phyloP scores from a whole-genome alignment of 2,113 vertebrate genomes.

The Egretta garzetta region DNA sequence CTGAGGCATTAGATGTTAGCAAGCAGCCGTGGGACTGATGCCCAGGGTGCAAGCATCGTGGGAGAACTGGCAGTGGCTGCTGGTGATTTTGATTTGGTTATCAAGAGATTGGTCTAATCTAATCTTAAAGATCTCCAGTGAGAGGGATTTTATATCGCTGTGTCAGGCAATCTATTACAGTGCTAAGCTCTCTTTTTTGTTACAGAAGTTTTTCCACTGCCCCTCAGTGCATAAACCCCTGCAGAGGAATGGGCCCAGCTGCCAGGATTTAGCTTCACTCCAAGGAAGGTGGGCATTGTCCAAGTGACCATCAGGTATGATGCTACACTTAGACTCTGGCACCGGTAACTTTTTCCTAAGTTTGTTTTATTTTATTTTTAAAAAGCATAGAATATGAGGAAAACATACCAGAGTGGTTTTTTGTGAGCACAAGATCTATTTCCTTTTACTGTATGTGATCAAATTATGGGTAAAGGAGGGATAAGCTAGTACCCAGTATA shows the following conservation, averaged over 20 bases:
- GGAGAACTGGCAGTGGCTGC: background rate
- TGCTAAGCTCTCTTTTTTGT: background rate
- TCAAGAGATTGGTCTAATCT: background rate
- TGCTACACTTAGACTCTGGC: background rate
- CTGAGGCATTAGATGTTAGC: fast-evolving
- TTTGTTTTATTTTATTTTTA: background rate
- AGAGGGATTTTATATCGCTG: background rate
- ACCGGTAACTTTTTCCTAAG: background rate
- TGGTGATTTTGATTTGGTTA: background rate
- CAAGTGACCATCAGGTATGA: background rate
- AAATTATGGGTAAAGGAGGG: background rate
- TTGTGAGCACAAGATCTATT: background rate
- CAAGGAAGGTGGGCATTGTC: fast-evolving
- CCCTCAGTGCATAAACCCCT: background rate
- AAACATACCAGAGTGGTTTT: background rate
- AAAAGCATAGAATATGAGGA: background rate
- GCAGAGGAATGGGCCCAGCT: background rate
- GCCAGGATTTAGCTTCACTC: background rate
- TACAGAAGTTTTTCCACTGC: background rate
- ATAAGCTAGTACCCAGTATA: background rate
- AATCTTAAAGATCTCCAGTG: background rate
- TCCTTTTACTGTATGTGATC: background rate
- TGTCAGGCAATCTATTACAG: background rate
- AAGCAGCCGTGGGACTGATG: background rate
- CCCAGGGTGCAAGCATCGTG: background rate